Base-by-base conservation (phyloP, 2,888 invertebrate species). In the Eulithis prunata region DNA sequence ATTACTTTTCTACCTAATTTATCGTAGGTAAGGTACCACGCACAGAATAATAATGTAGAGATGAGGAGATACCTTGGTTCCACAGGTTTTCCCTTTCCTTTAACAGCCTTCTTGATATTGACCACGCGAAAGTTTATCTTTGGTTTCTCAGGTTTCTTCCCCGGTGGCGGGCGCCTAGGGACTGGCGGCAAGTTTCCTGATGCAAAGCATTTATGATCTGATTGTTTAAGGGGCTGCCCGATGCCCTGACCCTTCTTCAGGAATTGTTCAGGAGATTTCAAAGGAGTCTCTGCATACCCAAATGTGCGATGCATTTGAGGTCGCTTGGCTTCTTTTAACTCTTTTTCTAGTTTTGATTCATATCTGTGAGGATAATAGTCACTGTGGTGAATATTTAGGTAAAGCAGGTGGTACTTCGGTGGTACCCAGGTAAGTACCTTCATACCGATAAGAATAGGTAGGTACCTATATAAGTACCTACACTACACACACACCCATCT, bases 241-340 rank as follows among this genome's bases (percentile, higher is more conserved):
- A 89, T 82, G 0, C 95, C 94, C 45, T 94, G 85, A 14, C 95
- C 94, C 78, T 96, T 96, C 76, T 94, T 95, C 36, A 96, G 82
- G 78, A 93, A 96, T 4, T 95, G 82, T 2, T 94, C 89, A 0
- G 96, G 96, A 14, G 94, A 86, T 57, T 93, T 93, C 0, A 95
- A 73, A 0, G 94, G 94, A 7, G 94, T 94, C 74, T 95, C 94
- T 0, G 96, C 95, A 75, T 94, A 94, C 0, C 96, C 96, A 94
- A 96, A 95, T 0, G 95, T 95, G 54, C 94, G 94, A 74, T 94
- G 94, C 1, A 89, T 79, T 71, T 94, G 89, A 2, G 86, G 87
- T 65, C 75, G 89, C 77, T 92, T 94, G 43, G 82, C 79, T 68
- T 88, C 88, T 74, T 87, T 91, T 38, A 93, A 80, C 60, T 94